Percentiles rank a stretch among this genome's conserved stretches.
phyloP scores from a whole-genome alignment of 53 echinoderm and acorn worm species.

The Paracentrotus lividus region DNA sequence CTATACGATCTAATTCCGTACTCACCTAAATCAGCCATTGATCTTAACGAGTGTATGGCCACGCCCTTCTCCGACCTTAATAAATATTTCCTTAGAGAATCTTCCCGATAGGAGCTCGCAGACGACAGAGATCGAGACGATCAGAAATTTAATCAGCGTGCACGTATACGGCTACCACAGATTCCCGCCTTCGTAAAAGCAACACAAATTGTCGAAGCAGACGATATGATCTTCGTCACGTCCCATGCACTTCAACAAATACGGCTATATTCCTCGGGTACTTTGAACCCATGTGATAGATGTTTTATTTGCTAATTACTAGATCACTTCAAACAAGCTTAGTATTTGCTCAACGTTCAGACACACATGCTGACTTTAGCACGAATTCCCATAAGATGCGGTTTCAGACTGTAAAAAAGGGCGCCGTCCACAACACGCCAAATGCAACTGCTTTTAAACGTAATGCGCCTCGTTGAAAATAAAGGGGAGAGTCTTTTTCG shows the following conservation, averaged over 20 bases:
- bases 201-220: constrained; percentile 2
- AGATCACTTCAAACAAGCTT: constrained; percentile 18
- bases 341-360: background rate
- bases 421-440: background rate
- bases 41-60: background rate
- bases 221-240: constrained; percentile 34
- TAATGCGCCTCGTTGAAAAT: too few relatives aligned
- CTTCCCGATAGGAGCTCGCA: background rate
- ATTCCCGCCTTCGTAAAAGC: constrained; percentile 34
- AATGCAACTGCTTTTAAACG: background rate
- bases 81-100: background rate
- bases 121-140: constrained; percentile 19
- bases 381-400: background rate
- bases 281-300: constrained; percentile 33
- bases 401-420: background rate
- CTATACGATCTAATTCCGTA: background rate
- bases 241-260: background rate
- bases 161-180: background rate
- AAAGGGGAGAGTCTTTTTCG: too few relatives aligned
- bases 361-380: background rate
- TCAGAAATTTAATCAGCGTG: background rate
- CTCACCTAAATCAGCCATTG: constrained; percentile 46
- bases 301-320: constrained; percentile 54
- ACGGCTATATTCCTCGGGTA: background rate
- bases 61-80: background rate